These are phyloP conservation scores for Polia nebulosa DNA, from an alignment of 2,888 invertebrate species.

Conservation along the genomic window DNA sequence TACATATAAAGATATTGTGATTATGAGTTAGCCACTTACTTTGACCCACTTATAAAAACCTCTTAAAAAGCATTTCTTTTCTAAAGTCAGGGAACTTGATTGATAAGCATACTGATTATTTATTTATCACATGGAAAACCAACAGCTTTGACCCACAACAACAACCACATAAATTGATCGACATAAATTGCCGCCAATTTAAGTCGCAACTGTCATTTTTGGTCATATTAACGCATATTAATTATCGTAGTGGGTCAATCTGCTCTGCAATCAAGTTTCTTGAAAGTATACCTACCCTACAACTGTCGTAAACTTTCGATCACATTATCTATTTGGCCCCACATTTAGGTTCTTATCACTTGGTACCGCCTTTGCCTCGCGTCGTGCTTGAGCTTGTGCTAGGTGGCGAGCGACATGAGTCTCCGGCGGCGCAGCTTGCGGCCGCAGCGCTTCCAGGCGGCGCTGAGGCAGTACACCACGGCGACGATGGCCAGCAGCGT, in stretches of 20 bases:
- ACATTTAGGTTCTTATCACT: conserved; percentile 42
- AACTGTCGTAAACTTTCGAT: conserved; percentile 30
- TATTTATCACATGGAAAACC: too few species aligned
- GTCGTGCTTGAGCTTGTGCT: conserved; percentile 68
- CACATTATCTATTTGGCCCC: conserved; percentile 59
- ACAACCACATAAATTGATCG: too few species aligned
- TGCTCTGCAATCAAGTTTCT: conserved; percentile 5
- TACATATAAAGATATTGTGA: conserved; percentile 27
- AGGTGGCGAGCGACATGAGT: conserved; percentile 83
- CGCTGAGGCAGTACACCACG: conserved; percentile 74
- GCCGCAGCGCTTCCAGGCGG: conserved; percentile 81
- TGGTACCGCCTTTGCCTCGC: conserved; percentile 41
- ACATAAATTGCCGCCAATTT: background rate
- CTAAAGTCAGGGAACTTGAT: conserved; percentile 11
- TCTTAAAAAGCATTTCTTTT: conserved; percentile 18
- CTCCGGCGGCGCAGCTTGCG: conserved; percentile 81
- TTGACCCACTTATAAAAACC: conserved; percentile 17
- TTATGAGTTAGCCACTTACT: conserved; percentile 13
- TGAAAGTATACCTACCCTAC: conserved; percentile 27
- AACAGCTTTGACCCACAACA: too few species aligned
- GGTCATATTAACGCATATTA: background rate
- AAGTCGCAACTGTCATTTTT: background rate
- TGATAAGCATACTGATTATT: conserved; percentile 5
- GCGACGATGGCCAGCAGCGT: conserved; percentile 73
- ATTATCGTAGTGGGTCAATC: background rate